Evolutionary conservation across 2,888 invertebrate species (phyloP), one percentile per base, ranked within the genome.

Genomic region (Trilocha varians): DNA sequence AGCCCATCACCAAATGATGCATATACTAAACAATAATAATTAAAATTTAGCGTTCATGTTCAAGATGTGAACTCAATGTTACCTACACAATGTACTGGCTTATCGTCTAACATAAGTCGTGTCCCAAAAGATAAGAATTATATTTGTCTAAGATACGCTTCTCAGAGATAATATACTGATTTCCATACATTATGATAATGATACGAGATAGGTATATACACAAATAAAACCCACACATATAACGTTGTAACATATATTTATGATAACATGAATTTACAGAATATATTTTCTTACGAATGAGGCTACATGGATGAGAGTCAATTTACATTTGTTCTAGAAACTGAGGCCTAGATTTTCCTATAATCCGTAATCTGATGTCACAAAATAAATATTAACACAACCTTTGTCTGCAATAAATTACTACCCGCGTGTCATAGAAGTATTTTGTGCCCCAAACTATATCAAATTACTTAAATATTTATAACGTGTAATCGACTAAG

Each of bases 231-330:
- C 68, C 74, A 72, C 62, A 75, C 57, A 65, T 66, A 42, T 59
- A 80, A 83, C 77, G 74, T 67, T 72, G 71, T 80, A 83, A 80
- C 80, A 80, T 85, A 80, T 85, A 84, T 85, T 83, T 72, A 72
- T 69, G 71, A 74, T 71, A 75, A 64, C 71, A 78, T 78, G 78
- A 76, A 67, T 76, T 74, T 80, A 78, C 80, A 83, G 65, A 38
- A 75, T 78, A 82, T 78, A 75, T 65, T 71, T 64, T 60, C 61
- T 62, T 60, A 70, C 66, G 69, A 71, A 59, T 66, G 70, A 67
- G 44, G 59, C 63, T 70, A 73, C 58, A 58, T 62, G 62, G 6
- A 6, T 6, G 25, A 9, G 25, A 9, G 25, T 9, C 25, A 25
- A 25, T 25, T 25, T 25, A 25, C 5, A 25, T 4, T 6, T 25